A percentile compares a stretch with the other conserved stretches of the same genome.
phyloP scores from a whole-genome alignment of 1,140 invertebrate genomes.

The Sesamia nonagrioides region DNA sequence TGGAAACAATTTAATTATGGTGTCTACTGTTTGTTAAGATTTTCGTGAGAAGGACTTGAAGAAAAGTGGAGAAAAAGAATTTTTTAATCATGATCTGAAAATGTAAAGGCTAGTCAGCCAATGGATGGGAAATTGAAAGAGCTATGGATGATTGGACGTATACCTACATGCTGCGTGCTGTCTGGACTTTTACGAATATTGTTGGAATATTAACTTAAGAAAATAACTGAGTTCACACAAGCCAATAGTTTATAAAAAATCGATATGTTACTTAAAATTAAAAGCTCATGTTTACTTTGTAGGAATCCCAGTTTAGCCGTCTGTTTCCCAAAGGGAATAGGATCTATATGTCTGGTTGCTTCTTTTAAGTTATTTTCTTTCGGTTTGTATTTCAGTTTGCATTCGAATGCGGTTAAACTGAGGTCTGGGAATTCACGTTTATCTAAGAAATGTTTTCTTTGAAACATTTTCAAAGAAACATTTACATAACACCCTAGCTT shows the following conservation, averaged over 20 bases:
- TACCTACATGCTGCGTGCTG: too few relatives aligned
- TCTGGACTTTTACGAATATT: background rate
- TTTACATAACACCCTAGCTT: too few relatives aligned
- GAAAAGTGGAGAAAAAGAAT: constrained; percentile 11
- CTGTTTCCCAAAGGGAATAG: constrained; percentile 24
- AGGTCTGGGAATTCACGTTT: constrained; percentile 11
- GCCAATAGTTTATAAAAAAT: constrained; percentile 38
- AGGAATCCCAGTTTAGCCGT: constrained; percentile 6
- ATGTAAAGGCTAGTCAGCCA: constrained; percentile 6
- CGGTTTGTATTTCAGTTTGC: constrained; percentile 13
- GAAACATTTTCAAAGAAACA: background rate
- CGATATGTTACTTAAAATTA: constrained; percentile 46
- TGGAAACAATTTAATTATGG: constrained; percentile 37
- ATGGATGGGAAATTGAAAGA: constrained; percentile 11
- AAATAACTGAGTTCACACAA: too few relatives aligned
- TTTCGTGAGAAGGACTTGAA: constrained; percentile 10
- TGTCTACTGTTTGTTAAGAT: constrained; percentile 26
- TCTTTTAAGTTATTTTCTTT: constrained; percentile 27
- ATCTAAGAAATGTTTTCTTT: constrained; percentile 7
- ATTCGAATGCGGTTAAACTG: constrained; percentile 18
- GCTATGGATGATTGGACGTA: constrained; percentile 18
- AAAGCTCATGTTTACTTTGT: constrained; percentile 35
- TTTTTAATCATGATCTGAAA: constrained; percentile 35
- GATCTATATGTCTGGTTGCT: constrained; percentile 35
- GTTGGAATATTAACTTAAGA: too few relatives aligned